Conservation (phyloP, 2,797 vertebrate species). For the Poecilia gillii region DNA sequence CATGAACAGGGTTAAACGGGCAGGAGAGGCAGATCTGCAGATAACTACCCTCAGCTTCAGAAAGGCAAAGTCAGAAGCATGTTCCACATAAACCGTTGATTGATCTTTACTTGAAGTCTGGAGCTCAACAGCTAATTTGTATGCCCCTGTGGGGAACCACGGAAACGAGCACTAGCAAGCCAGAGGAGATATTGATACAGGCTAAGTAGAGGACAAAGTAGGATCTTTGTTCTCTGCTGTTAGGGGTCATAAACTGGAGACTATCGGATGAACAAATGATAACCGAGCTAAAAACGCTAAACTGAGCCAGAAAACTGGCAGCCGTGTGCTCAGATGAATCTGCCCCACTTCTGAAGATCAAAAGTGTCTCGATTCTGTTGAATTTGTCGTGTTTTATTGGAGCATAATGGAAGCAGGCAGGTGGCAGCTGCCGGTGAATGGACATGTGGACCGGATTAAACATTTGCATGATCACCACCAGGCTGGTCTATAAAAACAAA, state of each 20-base stretch:
- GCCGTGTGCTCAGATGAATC: not conserved
- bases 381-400: not conserved
- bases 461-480: not conserved
- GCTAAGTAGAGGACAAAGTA: not conserved
- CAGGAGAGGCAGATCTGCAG: not conserved
- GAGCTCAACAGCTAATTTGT: not conserved
- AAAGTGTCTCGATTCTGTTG: not conserved
- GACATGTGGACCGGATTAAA: not conserved
- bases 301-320: not conserved
- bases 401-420: not conserved
- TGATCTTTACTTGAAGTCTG: constrained; percentile 5
- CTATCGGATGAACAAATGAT: too few species aligned
- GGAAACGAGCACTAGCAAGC: not conserved
- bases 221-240: not conserved
- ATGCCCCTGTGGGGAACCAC: not conserved
- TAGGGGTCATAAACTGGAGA: not conserved
- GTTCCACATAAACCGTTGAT: not conserved
- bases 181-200: not conserved
- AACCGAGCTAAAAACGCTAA: not conserved
- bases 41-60: not conserved
- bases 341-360: not conserved
- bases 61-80: not conserved
- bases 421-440: not conserved
- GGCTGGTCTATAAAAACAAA: not conserved
- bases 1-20: not conserved